Conservation (phyloP, 2,113 vertebrate genomes). For the Pedionomus torquatus region DNA sequence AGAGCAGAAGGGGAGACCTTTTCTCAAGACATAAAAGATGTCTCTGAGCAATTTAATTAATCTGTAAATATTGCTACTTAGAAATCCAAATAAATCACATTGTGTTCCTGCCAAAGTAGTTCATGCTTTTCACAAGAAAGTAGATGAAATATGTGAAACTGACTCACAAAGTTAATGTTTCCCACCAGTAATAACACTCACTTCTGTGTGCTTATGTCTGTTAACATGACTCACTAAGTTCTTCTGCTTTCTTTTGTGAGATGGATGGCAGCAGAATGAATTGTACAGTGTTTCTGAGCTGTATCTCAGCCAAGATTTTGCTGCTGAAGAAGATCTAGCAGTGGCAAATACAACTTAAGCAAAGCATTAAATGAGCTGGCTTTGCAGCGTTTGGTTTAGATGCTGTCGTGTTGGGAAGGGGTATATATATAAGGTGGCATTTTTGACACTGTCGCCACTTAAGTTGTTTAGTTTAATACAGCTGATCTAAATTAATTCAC, state of each 20-base stretch:
- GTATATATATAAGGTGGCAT: neutral
- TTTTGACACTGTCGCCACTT: neutral
- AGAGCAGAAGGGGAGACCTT: neutral
- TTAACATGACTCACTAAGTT: constrained; percentile 50
- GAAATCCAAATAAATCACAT: constrained; percentile 40
- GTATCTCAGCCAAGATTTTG: constrained; percentile 26
- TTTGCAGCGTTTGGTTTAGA: neutral
- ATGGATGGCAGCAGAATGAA: constrained; percentile 45
- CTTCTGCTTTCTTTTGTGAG: constrained; percentile 46
- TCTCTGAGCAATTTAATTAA: constrained; percentile 30
- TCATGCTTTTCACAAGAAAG: neutral
- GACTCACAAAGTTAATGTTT: constrained; percentile 54
- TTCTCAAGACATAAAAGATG: neutral
- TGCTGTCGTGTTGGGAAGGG: neutral
- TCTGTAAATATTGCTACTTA: constrained; percentile 32
- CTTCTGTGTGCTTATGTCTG: constrained; percentile 41
- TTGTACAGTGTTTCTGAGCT: constrained; percentile 37
- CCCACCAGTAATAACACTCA: constrained; percentile 27
- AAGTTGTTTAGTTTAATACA: neutral
- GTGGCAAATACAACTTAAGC: constrained; percentile 2
- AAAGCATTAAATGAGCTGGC: neutral
- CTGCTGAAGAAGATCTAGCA: neutral
- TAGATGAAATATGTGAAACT: constrained; percentile 33
- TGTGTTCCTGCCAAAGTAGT: constrained; percentile 10
- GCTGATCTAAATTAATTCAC: neutral